phyloP scores from a whole-genome alignment of 1,140 invertebrate genomes.

The Ditylenchus dipsaci region DNA sequence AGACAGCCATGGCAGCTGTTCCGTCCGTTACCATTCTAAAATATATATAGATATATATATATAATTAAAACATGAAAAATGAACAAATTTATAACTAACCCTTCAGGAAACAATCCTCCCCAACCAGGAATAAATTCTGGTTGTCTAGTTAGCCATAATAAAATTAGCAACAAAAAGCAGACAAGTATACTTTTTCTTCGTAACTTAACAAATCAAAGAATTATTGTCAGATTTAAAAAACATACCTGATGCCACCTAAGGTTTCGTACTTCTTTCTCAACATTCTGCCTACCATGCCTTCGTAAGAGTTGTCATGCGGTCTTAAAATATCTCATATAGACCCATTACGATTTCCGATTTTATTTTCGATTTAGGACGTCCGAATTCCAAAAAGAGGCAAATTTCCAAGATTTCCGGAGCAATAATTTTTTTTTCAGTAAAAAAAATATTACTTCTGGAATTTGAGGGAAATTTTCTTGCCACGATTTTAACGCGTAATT shows the following conservation, averaged over 20 bases:
- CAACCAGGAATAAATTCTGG: slow-evolving; percentile 78
- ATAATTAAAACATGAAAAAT: neutral
- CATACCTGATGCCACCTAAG: slow-evolving; percentile 59
- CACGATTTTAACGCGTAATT: too few species aligned
- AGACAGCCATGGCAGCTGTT: slow-evolving; percentile 43
- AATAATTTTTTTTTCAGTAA: too few species aligned
- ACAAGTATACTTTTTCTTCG: slow-evolving; percentile 73
- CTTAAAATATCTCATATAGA: neutral
- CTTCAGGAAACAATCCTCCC: slow-evolving; percentile 58
- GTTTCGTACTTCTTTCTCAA: slow-evolving; percentile 70
- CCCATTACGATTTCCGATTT: too few species aligned
- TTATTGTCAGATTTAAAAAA: neutral
- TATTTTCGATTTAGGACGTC: neutral
- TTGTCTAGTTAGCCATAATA: slow-evolving; percentile 81
- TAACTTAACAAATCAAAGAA: slow-evolving; percentile 61
- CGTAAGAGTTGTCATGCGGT: slow-evolving; percentile 11
- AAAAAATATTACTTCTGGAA: too few species aligned
- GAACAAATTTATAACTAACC: slow-evolving; percentile 31
- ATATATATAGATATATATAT: neutral
- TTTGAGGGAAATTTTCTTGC: too few species aligned
- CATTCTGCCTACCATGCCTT: slow-evolving; percentile 60
- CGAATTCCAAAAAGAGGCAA: too few species aligned
- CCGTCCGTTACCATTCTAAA: slow-evolving; percentile 43
- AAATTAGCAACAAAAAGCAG: slow-evolving; percentile 73
- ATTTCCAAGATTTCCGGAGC: too few species aligned